Base-by-base conservation (phyloP, 2,888 invertebrate genomes). In the Epistrophella euchroma region DNA sequence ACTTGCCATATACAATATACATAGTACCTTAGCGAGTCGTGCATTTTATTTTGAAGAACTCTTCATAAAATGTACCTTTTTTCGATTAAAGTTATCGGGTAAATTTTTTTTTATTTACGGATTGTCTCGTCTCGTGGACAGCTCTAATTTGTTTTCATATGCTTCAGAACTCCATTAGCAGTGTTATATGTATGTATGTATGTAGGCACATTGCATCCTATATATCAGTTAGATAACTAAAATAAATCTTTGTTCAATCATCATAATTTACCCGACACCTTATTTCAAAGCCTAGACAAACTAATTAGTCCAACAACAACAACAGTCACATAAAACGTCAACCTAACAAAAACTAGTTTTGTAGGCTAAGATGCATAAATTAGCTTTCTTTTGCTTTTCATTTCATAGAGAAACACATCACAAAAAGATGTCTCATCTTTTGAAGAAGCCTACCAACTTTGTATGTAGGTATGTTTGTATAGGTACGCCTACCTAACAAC, bases 311-410 rank as follows among this genome's bases (percentile, higher is more conserved):
- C 1, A 37, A 19, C 35, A 13, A 19, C 56, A 25, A 62, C n/a
- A 40, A 28, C 13, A 17, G n/a, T 17, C 32, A 35, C 10, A 56
- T 10, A 62, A 35, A 32, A 37, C 6, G 10, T 19, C 25, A 52
- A 28, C n/a, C 17, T 62, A 17, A n/a, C 32, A 47, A 50, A 35
- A 68, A 68, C 32, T 68, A 52, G 52, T 66, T 47, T 40, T 32
- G 15, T 66, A 17, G 15, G 32, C 9, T 35, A 37, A 11, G 50
- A 6, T 15, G 4, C 19, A 68, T 35, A 68, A 37, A 68, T 68
- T 22, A 52, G 68, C 68, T 68, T 68, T 68, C 68, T 68, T 68
- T 68, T 68, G 25, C 37, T 68, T 68, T 66, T 19, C 43, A 32
- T 66, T 32, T 32, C 15, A 17, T 9, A 66, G 32, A 47, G 3